Percentiles rank a stretch among this genome's conserved stretches.
phyloP scores from a whole-genome alignment of 2,113 vertebrate species.

The Symphodus melops region DNA sequence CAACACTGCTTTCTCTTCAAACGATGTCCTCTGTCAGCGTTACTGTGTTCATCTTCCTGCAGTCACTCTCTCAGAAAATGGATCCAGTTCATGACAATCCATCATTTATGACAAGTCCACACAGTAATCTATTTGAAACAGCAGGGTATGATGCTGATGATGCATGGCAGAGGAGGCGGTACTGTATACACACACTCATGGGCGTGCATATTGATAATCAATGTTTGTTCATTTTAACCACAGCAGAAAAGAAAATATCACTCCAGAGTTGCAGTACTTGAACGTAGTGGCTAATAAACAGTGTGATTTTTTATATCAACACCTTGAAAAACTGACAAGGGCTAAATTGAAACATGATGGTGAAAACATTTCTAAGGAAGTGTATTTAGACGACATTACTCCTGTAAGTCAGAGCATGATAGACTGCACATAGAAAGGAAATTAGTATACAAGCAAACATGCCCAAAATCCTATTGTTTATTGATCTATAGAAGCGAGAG shows the following conservation, averaged over 20 bases:
- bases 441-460: conserved; percentile 32
- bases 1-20: neutral
- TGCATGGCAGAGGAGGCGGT: conserved; percentile 65
- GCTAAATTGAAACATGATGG: conserved; percentile 50
- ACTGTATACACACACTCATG: conserved; percentile 52
- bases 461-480: conserved; percentile 32
- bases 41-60: conserved; percentile 63
- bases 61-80: conserved; percentile 63
- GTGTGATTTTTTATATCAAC: conserved; percentile 36
- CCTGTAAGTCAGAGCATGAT: conserved; percentile 30
- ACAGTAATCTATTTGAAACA: conserved; percentile 76
- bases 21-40: conserved; percentile 46
- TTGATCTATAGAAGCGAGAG: conserved; percentile 44
- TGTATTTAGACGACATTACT: conserved; percentile 37
- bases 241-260: conserved; percentile 16
- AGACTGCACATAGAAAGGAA: conserved; percentile 4
- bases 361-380: conserved; percentile 25
- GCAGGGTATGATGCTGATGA: conserved; percentile 71
- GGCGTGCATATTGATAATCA: conserved; percentile 73
- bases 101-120: conserved; percentile 76
- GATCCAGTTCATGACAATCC: conserved; percentile 74
- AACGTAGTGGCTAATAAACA: conserved; percentile 26
- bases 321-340: neutral
- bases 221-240: conserved; percentile 69
- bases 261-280: conserved; percentile 3